Conservation (phyloP, 1,140 invertebrate genomes). For the Euura lappo region DNA sequence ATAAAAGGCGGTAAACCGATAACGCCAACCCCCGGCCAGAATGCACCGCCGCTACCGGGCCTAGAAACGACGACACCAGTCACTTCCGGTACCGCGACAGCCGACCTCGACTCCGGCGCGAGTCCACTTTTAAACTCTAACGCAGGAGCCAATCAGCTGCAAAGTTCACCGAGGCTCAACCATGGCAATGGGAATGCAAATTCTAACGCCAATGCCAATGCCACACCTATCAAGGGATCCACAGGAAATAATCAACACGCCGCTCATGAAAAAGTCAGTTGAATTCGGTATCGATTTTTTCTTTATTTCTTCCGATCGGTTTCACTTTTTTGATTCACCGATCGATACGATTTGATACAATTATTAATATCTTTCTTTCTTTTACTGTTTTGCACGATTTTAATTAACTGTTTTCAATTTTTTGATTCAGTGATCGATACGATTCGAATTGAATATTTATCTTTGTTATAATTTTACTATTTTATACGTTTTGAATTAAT, state of each 20-base stretch:
- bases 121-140: constrained; percentile 47
- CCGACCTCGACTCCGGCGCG: constrained; percentile 50
- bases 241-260: constrained; percentile 42
- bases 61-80: constrained; percentile 34
- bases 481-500: no score
- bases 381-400: no score
- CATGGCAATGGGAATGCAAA: constrained; percentile 51
- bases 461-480: no score
- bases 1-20: constrained; percentile 90
- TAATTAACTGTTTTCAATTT: no score
- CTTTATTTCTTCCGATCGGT: neutral
- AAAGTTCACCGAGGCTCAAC: constrained; percentile 42
- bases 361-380: no score
- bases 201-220: constrained; percentile 35
- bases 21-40: constrained; percentile 68
- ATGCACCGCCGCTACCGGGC: constrained; percentile 52
- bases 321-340: no score
- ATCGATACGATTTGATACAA: no score
- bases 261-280: constrained; percentile 52
- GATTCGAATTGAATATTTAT: no score
- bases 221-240: constrained; percentile 49
- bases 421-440: no score
- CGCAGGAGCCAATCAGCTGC: constrained; percentile 41
- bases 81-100: constrained; percentile 9
- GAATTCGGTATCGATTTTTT: constrained; percentile 12